Base-by-base conservation (phyloP, 2,888 invertebrate species). In the Andrena praecox region DNA sequence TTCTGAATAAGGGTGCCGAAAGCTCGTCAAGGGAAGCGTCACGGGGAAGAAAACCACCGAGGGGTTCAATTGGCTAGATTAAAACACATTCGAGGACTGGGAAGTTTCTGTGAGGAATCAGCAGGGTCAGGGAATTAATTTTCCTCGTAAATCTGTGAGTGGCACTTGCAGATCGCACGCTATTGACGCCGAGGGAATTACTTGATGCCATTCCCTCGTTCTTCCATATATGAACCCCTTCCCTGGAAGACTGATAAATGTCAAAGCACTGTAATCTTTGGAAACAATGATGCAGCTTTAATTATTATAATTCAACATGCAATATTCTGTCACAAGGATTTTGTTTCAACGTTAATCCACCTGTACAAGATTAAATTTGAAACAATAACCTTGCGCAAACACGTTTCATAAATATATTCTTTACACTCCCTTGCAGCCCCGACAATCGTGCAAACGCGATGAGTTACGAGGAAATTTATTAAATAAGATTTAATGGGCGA, bases 11-110 rank as follows among this genome's bases (percentile, higher is more conserved):
- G 42, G 24, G 8, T 42, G 33, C 16, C 33, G 29, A 20, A 33
- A 62, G 24, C 52, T 62, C 35, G 52, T 27, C 27, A 63, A 16
- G 52, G 35, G 3, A 50, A 73, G 16, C 7, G 20, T 54, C 29
- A 29, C 54, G 42, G 12, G n/a, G 63, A 62, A 67, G 48, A 59
- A 59, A 20, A 20, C 16, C 66, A 48, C 16, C 27, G 20, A 27
- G 48, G 24, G 42, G 29, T 31, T 59, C 63, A 63, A 71, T 71
- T 76, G 62, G 62, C 70, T 31, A 31, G 63, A 76, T 76, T 71
- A 71, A 76, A 76, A 76, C 56, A 63, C 63, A 66, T 76, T 64
- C 70, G 31, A 56, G 33, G 35, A 50, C n/a, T 16, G n/a, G 12
- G 29, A 52, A 27, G 29, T 56, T 76, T 63, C 59, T 10, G 63